Percentiles rank a stretch among this genome's conserved stretches.
Conservation (phyloP, 2,888 invertebrate genomes). For the Cotesia congregata region DNA sequence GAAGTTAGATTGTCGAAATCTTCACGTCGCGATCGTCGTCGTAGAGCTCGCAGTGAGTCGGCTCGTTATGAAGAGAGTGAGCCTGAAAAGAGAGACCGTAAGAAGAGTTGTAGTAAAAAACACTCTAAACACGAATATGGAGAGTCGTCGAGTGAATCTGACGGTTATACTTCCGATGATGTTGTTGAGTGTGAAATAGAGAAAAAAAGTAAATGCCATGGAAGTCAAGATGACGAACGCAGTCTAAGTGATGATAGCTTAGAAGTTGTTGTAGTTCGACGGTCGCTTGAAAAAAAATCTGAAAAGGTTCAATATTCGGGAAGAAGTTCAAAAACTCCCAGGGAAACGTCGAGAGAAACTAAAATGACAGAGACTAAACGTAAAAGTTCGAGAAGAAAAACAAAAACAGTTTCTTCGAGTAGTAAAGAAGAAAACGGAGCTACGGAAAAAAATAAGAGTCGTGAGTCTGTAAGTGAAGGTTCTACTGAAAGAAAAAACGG, state of each 20-base stretch:
- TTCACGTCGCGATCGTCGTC: constrained; percentile 61
- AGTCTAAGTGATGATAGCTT: constrained; percentile 66
- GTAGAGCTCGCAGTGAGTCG: constrained; percentile 64
- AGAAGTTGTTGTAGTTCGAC: constrained; percentile 64
- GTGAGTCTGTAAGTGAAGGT: constrained; percentile 40
- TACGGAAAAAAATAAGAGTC: constrained; percentile 39
- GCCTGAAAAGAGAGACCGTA: constrained; percentile 46
- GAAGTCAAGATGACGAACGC: constrained; percentile 57
- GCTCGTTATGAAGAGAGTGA: constrained; percentile 57
- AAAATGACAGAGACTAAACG: constrained; percentile 52
- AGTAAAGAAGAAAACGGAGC: constrained; percentile 61
- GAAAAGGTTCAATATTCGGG: constrained; percentile 60
- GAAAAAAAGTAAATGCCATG: constrained; percentile 43
- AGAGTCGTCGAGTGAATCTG: constrained; percentile 71
- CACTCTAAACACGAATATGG: constrained; percentile 70
- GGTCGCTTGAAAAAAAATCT: constrained; percentile 61
- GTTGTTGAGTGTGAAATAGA: constrained; percentile 11
- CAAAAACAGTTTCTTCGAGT: constrained; percentile 29
- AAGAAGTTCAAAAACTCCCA: constrained; percentile 56
- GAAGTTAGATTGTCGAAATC: constrained; percentile 71
- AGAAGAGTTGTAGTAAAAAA: constrained; percentile 54
- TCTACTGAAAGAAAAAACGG: constrained; percentile 30
- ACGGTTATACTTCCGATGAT: constrained; percentile 48
- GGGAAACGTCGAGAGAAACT: constrained; percentile 55
- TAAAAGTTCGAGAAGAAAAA: constrained; percentile 49